Base-by-base conservation (phyloP, 2,888 invertebrate genomes). In the Mesoligia furuncula region DNA sequence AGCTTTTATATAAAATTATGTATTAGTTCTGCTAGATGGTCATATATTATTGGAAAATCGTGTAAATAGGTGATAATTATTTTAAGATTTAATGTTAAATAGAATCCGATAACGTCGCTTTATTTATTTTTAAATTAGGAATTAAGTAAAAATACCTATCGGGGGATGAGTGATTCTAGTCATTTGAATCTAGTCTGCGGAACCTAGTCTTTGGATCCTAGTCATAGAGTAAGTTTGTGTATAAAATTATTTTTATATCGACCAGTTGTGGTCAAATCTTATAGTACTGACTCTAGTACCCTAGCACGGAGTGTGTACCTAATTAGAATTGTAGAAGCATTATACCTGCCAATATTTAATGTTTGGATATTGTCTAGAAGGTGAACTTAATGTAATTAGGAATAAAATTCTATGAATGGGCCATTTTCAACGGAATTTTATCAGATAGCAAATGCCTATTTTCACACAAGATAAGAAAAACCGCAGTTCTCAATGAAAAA, bases 161-260 rank as follows among this genome's bases (percentile, higher is more conserved):
- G 72, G 73, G 77, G 90, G 94, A 94, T 94, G 95, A 94, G 95
- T 95, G 91, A 87, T 90, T 94, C 95, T 95, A 95, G 95, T 95
- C 94, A 94, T 93, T 93, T 91, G 90, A 86, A 84, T 87, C 89
- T 92, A 90, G 89, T 89, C 89, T 81, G 39, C 83, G 77, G 83
- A 81, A 80, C 75, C 87, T 85, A 81, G 85, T 86, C 81, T 61
- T 66, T 83, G 74, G 68, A 83, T 79, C 77, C 80, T 86, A 87
- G 84, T 86, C 83, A 66, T 87, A 78, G 75, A 77, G 59, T 83
- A 82, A 82, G 72, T 82, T 77, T 73, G 79, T 83, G 72, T 79
- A 84, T 71, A 76, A 86, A 83, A 83, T 73, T 87, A 89, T 88
- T 88, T 88, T 88, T 85, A 70, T 87, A 87, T 87, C 75, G 45